Evolutionary conservation across 2,888 invertebrate genomes (phyloP), one percentile per base, ranked within the genome.

Genomic region (Cerceris ruficornis): DNA sequence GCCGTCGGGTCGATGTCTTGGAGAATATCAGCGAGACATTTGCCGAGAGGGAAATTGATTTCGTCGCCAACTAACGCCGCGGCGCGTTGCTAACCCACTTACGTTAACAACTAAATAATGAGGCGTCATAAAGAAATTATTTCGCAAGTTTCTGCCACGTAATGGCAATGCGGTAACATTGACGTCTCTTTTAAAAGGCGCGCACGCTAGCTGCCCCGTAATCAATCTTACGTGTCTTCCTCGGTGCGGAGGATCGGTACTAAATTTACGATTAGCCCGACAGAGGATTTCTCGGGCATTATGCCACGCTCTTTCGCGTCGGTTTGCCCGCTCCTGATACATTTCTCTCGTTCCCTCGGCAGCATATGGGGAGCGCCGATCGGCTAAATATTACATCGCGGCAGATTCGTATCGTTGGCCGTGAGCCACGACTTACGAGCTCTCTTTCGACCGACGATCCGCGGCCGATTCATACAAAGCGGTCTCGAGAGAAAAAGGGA

Each of bases 371-470:
- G 82, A 88, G 84, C 87, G 88, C 81, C 85, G 86, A 87, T 84
- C 82, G 85, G 85, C 88, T 88, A 86, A 88, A 87, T 81, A 86
- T 88, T 88, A 87, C 84, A 88, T 87, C 83, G 82, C 80, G 77
- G 81, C 82, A 86, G 86, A 89, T 89, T 85, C 85, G 81, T 88
- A 86, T 88, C 86, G 81, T 78, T 77, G 77, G 67, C 80, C 81
- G 80, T 80, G 81, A 86, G 81, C 81, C 83, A 86, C 79, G 81
- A 86, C 76, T 82, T 82, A 74, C 82, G 77, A 81, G 74, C 77
- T 75, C 75, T 74, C 80, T 80, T 83, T 78, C 80, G 80, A 65
- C 69, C 77, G 55, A 64, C 77, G 60, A 80, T 78, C 69, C 62
- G 71, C 69, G 28, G 67, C 69, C 82, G 78, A 82, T 84, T 84